Evolutionary conservation across 37 sponge, comb jelly and placozoan genomes (phyloP).

Genomic region (Beroe ovata): DNA sequence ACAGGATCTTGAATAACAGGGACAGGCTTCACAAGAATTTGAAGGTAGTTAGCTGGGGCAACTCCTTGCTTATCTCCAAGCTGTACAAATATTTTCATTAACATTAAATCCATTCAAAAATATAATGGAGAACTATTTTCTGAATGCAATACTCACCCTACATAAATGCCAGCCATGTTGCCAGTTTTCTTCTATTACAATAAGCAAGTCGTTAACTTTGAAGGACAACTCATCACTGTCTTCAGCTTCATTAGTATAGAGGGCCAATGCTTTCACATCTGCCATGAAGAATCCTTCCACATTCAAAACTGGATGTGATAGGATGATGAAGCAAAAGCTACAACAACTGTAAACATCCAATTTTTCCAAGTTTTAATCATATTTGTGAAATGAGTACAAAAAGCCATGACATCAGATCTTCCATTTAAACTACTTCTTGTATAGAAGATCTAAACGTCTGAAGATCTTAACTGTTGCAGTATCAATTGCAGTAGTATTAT

Average conservation of each 20-base stretch:
- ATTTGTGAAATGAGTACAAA: too few species aligned
- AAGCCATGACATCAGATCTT: too few species aligned
- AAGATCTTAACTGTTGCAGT: too few species aligned
- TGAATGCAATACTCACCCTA: background rate
- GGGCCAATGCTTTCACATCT: conserved; percentile 22
- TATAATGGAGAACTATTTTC: background rate
- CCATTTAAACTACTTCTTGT: too few species aligned
- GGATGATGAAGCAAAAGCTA: too few species aligned
- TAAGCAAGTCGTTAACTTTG: conserved; percentile 30
- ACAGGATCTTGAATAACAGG: background rate
- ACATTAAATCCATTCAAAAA: too few species aligned
- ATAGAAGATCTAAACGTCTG: too few species aligned
- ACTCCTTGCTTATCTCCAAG: conserved; percentile 60
- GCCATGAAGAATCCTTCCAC: background rate
- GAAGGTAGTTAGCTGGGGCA: conserved; percentile 46
- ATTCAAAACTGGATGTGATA: too few species aligned
- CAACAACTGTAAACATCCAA: too few species aligned
- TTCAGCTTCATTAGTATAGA: conserved; percentile 53
- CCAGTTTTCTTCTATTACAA: conserved; percentile 41
- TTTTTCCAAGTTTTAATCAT: too few species aligned
- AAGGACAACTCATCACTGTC: conserved; percentile 43
- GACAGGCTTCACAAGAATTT: conserved; percentile 24
- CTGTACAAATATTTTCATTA: too few species aligned
- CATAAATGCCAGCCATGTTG: conserved; percentile 61
- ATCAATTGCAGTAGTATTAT: too few species aligned